Conservation (phyloP, 2,888 invertebrate species). For the Harpalus rubripes region DNA sequence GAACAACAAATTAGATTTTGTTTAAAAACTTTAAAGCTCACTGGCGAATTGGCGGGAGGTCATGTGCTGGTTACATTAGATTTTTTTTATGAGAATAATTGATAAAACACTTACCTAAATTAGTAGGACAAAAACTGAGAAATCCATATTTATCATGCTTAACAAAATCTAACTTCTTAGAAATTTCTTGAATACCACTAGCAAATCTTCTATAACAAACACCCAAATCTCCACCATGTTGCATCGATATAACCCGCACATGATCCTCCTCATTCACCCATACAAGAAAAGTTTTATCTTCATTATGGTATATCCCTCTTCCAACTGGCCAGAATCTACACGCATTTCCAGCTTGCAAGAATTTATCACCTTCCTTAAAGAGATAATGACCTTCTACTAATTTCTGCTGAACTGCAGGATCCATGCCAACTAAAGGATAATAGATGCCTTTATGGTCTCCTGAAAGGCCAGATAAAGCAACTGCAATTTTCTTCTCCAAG, state of each 20-base stretch:
- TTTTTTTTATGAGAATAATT: too few relatives aligned
- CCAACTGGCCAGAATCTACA: slow-evolving; percentile 96
- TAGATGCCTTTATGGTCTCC: slow-evolving; percentile 95
- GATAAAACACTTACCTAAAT: slow-evolving; percentile 80
- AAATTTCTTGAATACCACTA: slow-evolving; percentile 79
- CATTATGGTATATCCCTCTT: slow-evolving; percentile 97
- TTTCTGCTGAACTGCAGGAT: slow-evolving; percentile 94
- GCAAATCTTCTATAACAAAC: slow-evolving; percentile 82
- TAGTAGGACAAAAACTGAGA: slow-evolving; percentile 87
- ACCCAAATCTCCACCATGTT: slow-evolving; percentile 94
- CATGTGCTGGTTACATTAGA: too few relatives aligned
- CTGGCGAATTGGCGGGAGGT: too few relatives aligned
- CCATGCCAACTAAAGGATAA: slow-evolving; percentile 95
- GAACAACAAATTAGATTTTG: too few relatives aligned
- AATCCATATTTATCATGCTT: slow-evolving; percentile 82
- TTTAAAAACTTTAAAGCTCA: too few relatives aligned
- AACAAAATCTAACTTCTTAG: slow-evolving; percentile 79
- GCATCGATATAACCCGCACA: slow-evolving; percentile 97
- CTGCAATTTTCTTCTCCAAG: slow-evolving; percentile 81
- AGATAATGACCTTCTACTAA: slow-evolving; percentile 98
- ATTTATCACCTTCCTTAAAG: slow-evolving; percentile 96
- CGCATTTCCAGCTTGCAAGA: slow-evolving; percentile 93
- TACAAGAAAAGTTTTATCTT: slow-evolving; percentile 95
- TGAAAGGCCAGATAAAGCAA: slow-evolving; percentile 72
- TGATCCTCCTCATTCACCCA: slow-evolving; percentile 99